Evolutionary conservation across 2,113 vertebrate species (phyloP).

Genomic region (Drymodes brunneopygia): DNA sequence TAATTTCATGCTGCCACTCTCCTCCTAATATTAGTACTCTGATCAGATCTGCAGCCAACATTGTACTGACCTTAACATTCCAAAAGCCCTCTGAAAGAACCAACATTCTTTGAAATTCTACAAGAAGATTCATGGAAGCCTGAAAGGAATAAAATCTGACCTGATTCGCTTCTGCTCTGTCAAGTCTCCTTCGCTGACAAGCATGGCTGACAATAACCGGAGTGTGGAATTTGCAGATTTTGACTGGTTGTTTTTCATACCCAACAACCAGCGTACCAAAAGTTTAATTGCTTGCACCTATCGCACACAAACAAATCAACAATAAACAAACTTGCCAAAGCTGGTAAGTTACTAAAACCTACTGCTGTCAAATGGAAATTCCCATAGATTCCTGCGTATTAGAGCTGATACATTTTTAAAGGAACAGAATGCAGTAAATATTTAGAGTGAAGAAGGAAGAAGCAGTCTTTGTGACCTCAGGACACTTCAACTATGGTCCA

Average conservation of each 20-base stretch:
- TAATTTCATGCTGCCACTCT: not conserved
- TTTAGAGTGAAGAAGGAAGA: not conserved
- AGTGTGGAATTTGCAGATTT: slow-evolving; percentile 98
- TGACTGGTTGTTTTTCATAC: slow-evolving; percentile 99
- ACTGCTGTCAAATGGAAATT: not conserved
- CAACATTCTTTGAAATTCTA: not conserved
- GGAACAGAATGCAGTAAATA: not conserved
- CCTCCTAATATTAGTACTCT: not conserved
- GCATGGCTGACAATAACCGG: slow-evolving; percentile 93
- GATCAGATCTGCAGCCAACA: not conserved
- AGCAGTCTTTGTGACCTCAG: not conserved
- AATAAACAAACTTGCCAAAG: not conserved
- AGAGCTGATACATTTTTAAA: not conserved
- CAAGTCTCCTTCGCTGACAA: slow-evolving; percentile 96
- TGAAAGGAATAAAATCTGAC: slow-evolving; percentile 64
- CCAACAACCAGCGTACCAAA: slow-evolving; percentile 94
- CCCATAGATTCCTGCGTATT: not conserved
- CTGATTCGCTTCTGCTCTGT: slow-evolving; percentile 98
- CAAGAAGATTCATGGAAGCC: not conserved
- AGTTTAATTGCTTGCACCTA: slow-evolving; percentile 99
- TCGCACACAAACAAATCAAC: slow-evolving; percentile 35
- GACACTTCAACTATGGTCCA: not conserved
- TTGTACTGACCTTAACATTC: not conserved
- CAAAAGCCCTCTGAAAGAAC: not conserved
- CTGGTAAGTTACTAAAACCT: not conserved